Percentiles rank a stretch among this genome's conserved stretches.
phyloP scores from a whole-genome alignment of 2,888 invertebrate genomes.

The Pocota personata region DNA sequence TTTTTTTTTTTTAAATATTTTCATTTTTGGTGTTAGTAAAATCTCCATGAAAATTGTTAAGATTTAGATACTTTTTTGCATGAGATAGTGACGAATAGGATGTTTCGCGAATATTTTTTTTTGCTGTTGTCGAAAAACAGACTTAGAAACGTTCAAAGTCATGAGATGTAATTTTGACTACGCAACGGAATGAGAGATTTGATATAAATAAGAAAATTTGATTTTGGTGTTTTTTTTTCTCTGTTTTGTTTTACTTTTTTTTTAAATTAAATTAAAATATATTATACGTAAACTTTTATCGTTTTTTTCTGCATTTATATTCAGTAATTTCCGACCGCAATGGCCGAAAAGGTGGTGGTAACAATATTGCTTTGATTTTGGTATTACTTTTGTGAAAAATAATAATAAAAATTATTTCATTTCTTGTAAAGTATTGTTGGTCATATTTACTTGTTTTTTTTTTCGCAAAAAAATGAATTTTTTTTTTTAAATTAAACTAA shows the following conservation, averaged over 20 bases:
- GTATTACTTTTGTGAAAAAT: slow-evolving; percentile 59
- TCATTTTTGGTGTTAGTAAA: slow-evolving; percentile 36
- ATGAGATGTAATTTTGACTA: slow-evolving; percentile 10
- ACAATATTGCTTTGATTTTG: slow-evolving; percentile 51
- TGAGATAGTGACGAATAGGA: slow-evolving; percentile 31
- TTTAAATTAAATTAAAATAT: slow-evolving; percentile 65
- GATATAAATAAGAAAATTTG: slow-evolving; percentile 46
- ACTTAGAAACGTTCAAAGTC: neutral
- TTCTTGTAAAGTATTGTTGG: slow-evolving; percentile 58
- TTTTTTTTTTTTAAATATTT: neutral
- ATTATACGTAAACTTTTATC: slow-evolving; percentile 63
- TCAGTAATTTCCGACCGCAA: slow-evolving; percentile 40
- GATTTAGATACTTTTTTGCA: slow-evolving; percentile 18
- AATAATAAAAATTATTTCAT: slow-evolving; percentile 69
- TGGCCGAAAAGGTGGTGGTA: slow-evolving; percentile 54
- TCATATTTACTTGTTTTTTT: slow-evolving; percentile 68
- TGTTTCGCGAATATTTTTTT: slow-evolving; percentile 4
- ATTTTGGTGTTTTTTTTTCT: slow-evolving; percentile 33
- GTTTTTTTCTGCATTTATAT: slow-evolving; percentile 50
- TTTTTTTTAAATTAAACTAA: slow-evolving; percentile 73
- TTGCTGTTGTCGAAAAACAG: neutral
- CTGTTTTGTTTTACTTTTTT: slow-evolving; percentile 33
- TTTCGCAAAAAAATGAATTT: slow-evolving; percentile 74
- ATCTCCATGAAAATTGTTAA: slow-evolving; percentile 42
- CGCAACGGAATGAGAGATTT: slow-evolving; percentile 23